These are phyloP conservation scores for Anguilla obscura DNA, from an alignment of 2,797 vertebrate genomes.

Conservation along the genomic window DNA sequence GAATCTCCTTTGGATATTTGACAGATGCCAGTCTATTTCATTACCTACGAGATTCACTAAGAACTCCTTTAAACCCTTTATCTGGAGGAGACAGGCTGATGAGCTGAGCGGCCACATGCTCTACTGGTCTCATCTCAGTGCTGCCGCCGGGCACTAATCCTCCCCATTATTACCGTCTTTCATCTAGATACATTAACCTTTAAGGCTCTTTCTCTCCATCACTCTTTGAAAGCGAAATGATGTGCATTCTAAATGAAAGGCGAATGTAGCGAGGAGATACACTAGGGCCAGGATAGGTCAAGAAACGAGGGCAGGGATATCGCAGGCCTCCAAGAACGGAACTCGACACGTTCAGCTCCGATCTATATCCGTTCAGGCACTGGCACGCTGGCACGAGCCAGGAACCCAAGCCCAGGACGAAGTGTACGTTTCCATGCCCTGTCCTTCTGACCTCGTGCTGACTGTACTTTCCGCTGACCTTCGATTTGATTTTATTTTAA, in stretches of 20 bases:
- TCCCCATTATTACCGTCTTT: not conserved
- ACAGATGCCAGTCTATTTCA: not conserved
- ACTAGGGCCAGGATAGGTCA: not conserved
- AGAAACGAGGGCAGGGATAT: constrained; percentile 28
- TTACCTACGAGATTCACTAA: not conserved
- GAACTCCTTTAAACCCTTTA: not conserved
- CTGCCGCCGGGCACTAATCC: not conserved
- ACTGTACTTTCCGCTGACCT: not conserved
- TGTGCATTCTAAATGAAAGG: not conserved
- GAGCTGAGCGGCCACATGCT: not conserved
- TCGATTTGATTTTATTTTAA: not conserved
- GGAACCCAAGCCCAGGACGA: constrained; percentile 1
- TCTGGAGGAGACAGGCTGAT: not conserved
- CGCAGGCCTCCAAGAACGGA: constrained; percentile 43
- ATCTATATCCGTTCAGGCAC: not conserved
- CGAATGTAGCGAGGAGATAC: not conserved
- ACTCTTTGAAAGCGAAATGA: not conserved
- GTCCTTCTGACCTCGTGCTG: not conserved
- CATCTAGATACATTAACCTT: constrained; percentile 19
- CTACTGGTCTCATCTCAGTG: not conserved
- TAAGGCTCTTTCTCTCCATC: not conserved
- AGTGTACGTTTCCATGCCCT: not conserved
- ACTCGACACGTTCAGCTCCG: constrained; percentile 29
- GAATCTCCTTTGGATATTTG: not conserved
- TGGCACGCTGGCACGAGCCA: constrained; percentile 36